Conservation (phyloP, 2,797 vertebrate species). For the Emydoidea blandingii region DNA sequence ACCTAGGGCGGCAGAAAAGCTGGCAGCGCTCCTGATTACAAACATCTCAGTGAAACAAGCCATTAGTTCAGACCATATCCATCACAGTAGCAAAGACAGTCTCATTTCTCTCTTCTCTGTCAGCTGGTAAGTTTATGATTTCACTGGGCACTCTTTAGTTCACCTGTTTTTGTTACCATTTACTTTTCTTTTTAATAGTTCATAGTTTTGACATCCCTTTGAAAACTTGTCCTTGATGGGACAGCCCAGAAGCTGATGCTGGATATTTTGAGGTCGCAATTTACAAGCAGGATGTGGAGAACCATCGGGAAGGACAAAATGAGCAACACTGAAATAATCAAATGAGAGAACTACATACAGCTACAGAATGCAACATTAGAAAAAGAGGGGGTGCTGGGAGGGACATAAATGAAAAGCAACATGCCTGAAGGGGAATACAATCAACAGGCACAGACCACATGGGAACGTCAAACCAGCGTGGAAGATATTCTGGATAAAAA, state of each 20-base stretch:
- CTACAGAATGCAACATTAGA: neutral
- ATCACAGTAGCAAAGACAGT: neutral
- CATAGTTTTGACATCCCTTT: neutral
- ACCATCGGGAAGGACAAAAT: neutral
- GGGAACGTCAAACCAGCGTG: neutral
- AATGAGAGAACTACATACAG: neutral
- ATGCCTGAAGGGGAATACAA: neutral
- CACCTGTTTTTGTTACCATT: constrained; percentile 5
- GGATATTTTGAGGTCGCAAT: neutral
- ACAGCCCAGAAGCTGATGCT: neutral
- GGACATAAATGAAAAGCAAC: neutral
- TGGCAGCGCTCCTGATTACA: neutral
- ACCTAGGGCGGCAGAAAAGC: too few species aligned
- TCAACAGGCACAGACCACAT: neutral
- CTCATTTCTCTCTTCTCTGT: neutral
- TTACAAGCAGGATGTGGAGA: neutral
- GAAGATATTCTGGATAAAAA: neutral
- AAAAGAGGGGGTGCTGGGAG: neutral
- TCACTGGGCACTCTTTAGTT: neutral
- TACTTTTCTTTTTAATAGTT: neutral
- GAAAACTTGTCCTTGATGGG: neutral
- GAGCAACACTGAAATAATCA: neutral
- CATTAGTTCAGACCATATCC: neutral
- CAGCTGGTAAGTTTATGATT: neutral
- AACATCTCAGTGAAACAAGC: neutral